Evolutionary conservation across 2,888 invertebrate species (phyloP), one percentile per base, ranked within the genome.

Genomic region (Rhyacophila evoluta): DNA sequence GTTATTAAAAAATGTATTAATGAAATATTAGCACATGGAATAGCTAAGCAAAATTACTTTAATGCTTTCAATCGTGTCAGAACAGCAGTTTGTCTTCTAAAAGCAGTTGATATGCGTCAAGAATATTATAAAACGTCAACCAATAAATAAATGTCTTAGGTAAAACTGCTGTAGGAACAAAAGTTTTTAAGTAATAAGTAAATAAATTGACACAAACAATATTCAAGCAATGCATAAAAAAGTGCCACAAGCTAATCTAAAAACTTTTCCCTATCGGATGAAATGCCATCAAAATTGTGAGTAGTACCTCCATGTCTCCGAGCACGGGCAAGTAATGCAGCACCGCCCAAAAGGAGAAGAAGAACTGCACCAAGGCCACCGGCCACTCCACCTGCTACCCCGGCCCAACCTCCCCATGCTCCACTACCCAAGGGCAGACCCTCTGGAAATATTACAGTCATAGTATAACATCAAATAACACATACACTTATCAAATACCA

Each of bases 341-440:
- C 87, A 2, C 86, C 87, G n/a, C 86, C 85, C 37, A 86, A 85
- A 38, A 82, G 77, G 11, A 82, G 77, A 15, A 88, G 84, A 83
- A 88, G 85, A 80, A 85, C 86, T 1, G 86, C 88, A 41, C 84
- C 87, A 25, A 84, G 86, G 39, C 86, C 88, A 5, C 86, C 87
- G 1, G 85, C 87, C 81, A 86, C 87, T 71, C 86, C 87, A 2
- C 86, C 87, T 79, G 84, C 85, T 84, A 86, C 87, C 76, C 86
- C 86, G 83, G 86, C 83, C 86, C 87, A 85, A 84, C 85, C 84
- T 81, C 83, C 84, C 85, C 85, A 84, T 77, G 79, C 81, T 19
- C 74, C 39, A 11, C 36, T 39, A 5, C 37, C 78, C 37, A 82
- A 33, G 0, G 81, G 37, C 2, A 81, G 41, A 5, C 79, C 82